Evolutionary conservation across 2,113 vertebrate genomes (phyloP).

Genomic region (Cryptomyrus ogoouensis): DNA sequence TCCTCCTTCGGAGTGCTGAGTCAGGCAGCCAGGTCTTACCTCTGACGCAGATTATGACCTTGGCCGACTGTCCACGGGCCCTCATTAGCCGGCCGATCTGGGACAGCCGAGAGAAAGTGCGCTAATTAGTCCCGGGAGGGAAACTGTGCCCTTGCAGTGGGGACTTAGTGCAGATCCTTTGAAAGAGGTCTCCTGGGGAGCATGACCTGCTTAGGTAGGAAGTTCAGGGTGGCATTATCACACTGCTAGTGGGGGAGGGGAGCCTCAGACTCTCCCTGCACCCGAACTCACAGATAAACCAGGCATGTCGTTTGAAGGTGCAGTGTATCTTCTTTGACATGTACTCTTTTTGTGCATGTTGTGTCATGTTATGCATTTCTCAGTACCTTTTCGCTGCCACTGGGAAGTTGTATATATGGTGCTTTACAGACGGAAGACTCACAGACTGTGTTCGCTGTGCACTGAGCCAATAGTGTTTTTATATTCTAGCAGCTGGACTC

Average conservation of each 20-base stretch:
- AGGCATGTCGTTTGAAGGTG: not conserved
- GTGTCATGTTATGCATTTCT: not conserved
- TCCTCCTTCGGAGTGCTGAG: slow-evolving; percentile 61
- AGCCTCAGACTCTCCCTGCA: slow-evolving; percentile 26
- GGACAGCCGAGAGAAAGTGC: slow-evolving; percentile 59
- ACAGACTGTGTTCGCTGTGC: no score
- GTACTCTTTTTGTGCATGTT: not conserved
- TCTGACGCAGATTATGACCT: slow-evolving; percentile 59
- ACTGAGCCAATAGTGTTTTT: not conserved
- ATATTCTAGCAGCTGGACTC: not conserved
- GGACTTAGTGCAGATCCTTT: slow-evolving; percentile 54
- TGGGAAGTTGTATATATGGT: not conserved
- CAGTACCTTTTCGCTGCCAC: not conserved
- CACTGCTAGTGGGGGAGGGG: slow-evolving; percentile 30
- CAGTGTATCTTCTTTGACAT: not conserved
- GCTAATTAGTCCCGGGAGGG: slow-evolving; percentile 61
- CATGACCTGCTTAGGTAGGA: slow-evolving; percentile 55
- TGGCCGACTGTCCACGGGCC: slow-evolving; percentile 52
- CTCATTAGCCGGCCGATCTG: slow-evolving; percentile 57
- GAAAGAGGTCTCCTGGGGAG: slow-evolving; percentile 41
- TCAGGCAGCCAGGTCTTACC: slow-evolving; percentile 67
- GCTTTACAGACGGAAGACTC: not conserved
- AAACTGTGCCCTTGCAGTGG: slow-evolving; percentile 63
- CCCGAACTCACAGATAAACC: not conserved
- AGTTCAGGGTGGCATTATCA: slow-evolving; percentile 56